Base-by-base conservation (phyloP, 2,113 vertebrate species). In the Corythornis cristatus region DNA sequence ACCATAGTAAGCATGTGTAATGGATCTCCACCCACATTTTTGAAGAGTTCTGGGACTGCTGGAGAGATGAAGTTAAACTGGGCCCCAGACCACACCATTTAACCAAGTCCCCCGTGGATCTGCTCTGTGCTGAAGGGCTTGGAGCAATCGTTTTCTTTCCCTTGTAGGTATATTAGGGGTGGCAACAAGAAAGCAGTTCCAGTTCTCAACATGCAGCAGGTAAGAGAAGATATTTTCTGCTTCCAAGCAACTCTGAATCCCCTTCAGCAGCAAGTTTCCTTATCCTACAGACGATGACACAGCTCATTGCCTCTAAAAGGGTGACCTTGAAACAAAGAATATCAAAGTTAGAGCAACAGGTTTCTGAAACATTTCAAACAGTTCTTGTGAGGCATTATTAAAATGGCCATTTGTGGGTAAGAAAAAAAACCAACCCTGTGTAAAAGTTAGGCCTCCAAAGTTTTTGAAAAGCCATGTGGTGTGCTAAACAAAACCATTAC, bases 1-100 rank as follows among this genome's bases (percentile, higher is more conserved):
- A 88, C 93, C 77, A 90, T 68, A 95, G 86, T 64, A 94, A 96
- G 93, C 64, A 85, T 94, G 60, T 90, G 81, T 77, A 85, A 94
- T 42, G 74, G 67, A 89, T 80, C 89, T 89, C 78, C 88, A 91
- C 70, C 88, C 80, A 90, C 53, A 89, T 70, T 83, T 92, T 17
- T 89, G 40, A 87, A 87, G 64, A 95, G 71, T 64, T 85, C 60
- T 93, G 79, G 56, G 56, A 50, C 51, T 84, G 42, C 74, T 79
- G 62, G 67, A 87, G 88, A 86, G 65, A 72, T 23, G 35, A 84
- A 81, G 60, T 50, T 73, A 83, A 91, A 70, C 28, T 54, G 43
- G 46, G 54, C 56, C 33, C 35, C 81, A 77, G 50, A 79, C 17
- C 4, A 6, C 15, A 64, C 73, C 80, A 86, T 22, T 42, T 40